These are phyloP conservation scores for Drosophila murphyi DNA, from an alignment of 1,140 invertebrate genomes.

Conservation along the genomic window DNA sequence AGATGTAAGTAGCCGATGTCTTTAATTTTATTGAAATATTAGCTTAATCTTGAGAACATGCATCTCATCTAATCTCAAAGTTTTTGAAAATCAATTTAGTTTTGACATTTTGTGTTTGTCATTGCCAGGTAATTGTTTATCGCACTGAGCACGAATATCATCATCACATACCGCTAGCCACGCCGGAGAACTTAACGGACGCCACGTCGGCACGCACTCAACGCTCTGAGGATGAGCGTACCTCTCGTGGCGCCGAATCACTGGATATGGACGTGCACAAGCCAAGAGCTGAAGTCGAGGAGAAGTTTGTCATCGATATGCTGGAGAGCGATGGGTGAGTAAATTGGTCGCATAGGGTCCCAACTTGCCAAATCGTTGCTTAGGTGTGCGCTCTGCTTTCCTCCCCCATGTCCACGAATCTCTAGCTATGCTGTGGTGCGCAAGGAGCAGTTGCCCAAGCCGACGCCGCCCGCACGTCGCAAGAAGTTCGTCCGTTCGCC, in stretches of 20 bases:
- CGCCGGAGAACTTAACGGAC: constrained; percentile 84
- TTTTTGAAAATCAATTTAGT: no score
- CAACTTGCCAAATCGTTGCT: constrained; percentile 33
- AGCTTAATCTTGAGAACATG: not conserved
- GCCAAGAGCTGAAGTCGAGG: constrained; percentile 60
- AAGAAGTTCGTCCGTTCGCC: constrained; percentile 85
- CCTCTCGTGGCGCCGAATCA: constrained; percentile 89
- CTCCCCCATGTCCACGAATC: constrained; percentile 1
- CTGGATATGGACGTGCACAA: constrained; percentile 85
- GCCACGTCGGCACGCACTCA: constrained; percentile 72
- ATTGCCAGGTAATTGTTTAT: constrained; percentile 86
- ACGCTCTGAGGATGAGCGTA: constrained; percentile 88
- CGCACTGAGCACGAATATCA: constrained; percentile 87
- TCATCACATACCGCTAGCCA: constrained; percentile 85
- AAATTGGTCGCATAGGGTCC: constrained; percentile 25
- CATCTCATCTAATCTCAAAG: no score
- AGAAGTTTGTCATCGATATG: constrained; percentile 85
- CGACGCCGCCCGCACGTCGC: constrained; percentile 86
- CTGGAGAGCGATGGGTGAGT: constrained; percentile 85
- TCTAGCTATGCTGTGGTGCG: constrained; percentile 84
- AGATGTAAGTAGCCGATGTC: constrained; percentile 68
- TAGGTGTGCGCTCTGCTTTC: constrained; percentile 63
- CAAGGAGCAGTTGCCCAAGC: constrained; percentile 85
- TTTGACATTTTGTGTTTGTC: not conserved
- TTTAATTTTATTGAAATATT: not conserved